Evolutionary conservation across 2,113 vertebrate genomes (phyloP).

Genomic region (Leucoraja erinaceus): DNA sequence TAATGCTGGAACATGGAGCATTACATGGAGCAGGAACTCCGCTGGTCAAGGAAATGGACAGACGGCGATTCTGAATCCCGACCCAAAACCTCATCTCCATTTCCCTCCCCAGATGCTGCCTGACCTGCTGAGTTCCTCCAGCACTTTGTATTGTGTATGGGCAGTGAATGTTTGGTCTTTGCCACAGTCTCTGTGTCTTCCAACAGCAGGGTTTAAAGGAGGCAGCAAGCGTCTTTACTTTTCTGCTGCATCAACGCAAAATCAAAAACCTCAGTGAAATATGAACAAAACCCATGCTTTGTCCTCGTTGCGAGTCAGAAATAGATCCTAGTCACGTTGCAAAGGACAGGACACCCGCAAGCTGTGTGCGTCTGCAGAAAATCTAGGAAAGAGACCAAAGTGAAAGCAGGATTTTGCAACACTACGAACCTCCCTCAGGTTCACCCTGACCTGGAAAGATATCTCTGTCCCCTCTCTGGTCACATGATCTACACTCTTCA

Average conservation of each 20-base stretch:
- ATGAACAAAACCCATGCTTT: background rate
- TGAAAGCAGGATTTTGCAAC: background rate
- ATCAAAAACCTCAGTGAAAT: background rate
- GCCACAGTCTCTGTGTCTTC: background rate
- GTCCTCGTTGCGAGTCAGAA: background rate
- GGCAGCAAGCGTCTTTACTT: background rate
- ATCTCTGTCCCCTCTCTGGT: too few relatives aligned
- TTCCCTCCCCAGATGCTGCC: too few relatives aligned
- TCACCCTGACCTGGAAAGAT: too few relatives aligned
- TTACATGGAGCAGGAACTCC: too few relatives aligned
- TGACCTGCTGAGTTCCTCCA: too few relatives aligned
- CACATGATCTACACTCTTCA: too few relatives aligned
- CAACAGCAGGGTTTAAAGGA: background rate
- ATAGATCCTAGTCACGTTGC: background rate
- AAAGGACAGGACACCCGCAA: background rate
- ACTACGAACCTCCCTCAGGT: background rate
- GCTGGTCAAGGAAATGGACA: too few relatives aligned
- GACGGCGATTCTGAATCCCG: too few relatives aligned
- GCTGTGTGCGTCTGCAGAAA: background rate
- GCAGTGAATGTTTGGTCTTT: background rate
- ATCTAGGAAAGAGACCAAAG: background rate
- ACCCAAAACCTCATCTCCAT: too few relatives aligned
- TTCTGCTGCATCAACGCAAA: constrained; percentile 1
- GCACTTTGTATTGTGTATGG: too few relatives aligned
- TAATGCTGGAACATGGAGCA: too few relatives aligned